Evolutionary conservation across 2,888 invertebrate species (phyloP), one percentile per base, ranked within the genome.

Genomic region (Germaria angustata): DNA sequence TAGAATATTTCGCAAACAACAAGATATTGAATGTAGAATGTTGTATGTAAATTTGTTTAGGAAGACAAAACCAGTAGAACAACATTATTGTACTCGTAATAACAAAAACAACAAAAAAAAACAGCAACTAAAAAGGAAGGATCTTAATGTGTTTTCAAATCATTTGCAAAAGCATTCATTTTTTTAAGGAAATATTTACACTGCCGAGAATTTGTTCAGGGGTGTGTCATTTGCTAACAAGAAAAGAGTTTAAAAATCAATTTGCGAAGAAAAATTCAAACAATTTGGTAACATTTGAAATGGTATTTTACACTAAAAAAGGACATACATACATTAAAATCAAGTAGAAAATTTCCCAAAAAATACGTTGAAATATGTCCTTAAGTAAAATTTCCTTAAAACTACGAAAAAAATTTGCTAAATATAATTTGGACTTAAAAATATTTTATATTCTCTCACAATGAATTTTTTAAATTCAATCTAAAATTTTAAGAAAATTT

Each of bases 41-140:
- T 72, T 66, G 57, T 81, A 78, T 81, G 81, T 69, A 78, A 79
- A 82, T 81, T 82, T 79, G 28, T 75, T 82, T 51, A 59, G 53
- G 13, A 57, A 53, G 44, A 65, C 57, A 79, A 82, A 82, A 82
- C 82, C 82, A 75, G 82, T 79, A 75, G 79, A 79, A 66, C 82
- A 63, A 66, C 79, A 79, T 82, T 79, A 22, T 34, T 63, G 53
- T 9, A 17, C 28, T 32, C 17, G 28, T 28, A 53, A 13, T 11
- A 8, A 28, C 13, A 44, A 2, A 9, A 46, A 24, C 28, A 69
- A 61, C 13, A 46, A 39, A 61, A 68, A 28, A 28, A 28, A 6
- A 3, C 28, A 28, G 28, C 28, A 63, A 53, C 20, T 63, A n/a
- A 9, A 17, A 68, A 63, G n/a, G 32, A 80, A 81, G 82, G 79